Evolutionary conservation across 2,797 vertebrate genomes (phyloP).

Genomic region (Eulemur coronatus): DNA sequence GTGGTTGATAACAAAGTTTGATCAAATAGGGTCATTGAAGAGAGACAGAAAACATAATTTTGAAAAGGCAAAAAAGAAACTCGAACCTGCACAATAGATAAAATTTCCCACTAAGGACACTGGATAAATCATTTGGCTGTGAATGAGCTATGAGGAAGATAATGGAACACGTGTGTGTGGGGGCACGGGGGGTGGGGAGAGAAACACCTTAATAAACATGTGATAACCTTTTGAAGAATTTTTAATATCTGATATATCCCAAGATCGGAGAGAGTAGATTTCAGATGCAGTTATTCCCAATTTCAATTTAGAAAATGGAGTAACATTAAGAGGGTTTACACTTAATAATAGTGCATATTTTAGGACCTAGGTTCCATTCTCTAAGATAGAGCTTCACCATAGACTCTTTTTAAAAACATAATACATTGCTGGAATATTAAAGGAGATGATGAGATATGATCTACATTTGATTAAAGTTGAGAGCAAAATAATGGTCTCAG

Average conservation of each 20-base stretch:
- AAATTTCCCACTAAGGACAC: neutral
- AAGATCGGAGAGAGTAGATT: neutral
- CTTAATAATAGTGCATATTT: neutral
- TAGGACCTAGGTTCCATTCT: neutral
- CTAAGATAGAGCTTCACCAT: constrained; percentile 1
- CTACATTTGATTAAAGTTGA: constrained; percentile 11
- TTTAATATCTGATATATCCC: neutral
- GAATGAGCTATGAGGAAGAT: neutral
- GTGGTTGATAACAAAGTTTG: neutral
- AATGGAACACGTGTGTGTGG: too few relatives aligned
- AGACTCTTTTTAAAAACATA: neutral
- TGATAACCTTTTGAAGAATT: neutral
- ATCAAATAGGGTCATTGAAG: neutral
- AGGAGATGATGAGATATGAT: neutral
- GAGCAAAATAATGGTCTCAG: neutral
- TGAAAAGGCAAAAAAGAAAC: neutral
- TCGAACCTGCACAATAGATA: neutral
- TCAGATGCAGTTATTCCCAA: neutral
- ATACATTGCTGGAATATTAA: neutral
- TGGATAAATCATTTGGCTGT: neutral
- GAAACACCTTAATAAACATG: neutral
- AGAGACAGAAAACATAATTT: neutral
- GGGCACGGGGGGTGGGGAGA: neutral
- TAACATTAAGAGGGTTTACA: neutral
- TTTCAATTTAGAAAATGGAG: neutral